phyloP scores from a whole-genome alignment of 2,113 vertebrate genomes.

The Ceratotherium simum region DNA sequence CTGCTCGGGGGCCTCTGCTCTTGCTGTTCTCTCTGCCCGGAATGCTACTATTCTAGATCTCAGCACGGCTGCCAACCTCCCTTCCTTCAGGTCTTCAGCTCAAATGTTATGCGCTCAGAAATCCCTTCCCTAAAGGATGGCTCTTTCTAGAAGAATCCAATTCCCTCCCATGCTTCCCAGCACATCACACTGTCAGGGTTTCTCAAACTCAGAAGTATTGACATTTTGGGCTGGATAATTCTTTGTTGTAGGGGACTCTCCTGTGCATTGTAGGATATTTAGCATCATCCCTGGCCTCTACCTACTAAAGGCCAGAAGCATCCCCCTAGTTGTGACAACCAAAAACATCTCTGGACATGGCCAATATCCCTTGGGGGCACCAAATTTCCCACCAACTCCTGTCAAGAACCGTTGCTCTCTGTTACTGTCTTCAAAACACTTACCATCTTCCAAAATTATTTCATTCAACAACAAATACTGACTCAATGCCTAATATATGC shows the following conservation, averaged over 20 bases:
- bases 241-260: not conserved
- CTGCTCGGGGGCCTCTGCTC: rapidly evolving
- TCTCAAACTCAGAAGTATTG: not conserved
- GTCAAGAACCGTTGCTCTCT: not conserved
- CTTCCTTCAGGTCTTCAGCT: not conserved
- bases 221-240: not conserved
- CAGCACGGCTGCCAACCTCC: not conserved
- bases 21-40: not conserved
- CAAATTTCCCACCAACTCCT: not conserved
- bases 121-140: not conserved
- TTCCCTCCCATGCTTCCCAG: not conserved
- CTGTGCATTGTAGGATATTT: not conserved
- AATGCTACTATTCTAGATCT: not conserved
- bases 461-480: not conserved
- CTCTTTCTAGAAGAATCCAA: not conserved
- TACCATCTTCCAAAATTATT: not conserved
- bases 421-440: not conserved
- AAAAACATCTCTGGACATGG: not conserved
- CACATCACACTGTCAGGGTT: not conserved
- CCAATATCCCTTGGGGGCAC: too few relatives aligned
- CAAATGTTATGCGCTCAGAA: not conserved
- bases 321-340: not conserved
- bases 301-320: not conserved
- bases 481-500: not conserved
- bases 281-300: not conserved